Evolutionary conservation across 2,888 invertebrate species (phyloP), one percentile per base, ranked within the genome.

Genomic region (Caenorhabditis macrosperma): DNA sequence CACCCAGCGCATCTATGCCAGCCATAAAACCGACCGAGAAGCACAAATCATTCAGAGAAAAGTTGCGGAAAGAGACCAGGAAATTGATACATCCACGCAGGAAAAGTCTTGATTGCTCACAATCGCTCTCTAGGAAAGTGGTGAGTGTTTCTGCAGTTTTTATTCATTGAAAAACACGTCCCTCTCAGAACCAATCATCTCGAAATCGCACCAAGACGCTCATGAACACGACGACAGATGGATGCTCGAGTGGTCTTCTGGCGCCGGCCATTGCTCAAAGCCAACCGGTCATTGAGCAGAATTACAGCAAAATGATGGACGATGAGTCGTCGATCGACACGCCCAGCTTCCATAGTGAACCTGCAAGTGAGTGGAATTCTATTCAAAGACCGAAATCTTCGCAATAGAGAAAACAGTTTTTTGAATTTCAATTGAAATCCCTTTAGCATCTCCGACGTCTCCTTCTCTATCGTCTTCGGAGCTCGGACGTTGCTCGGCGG

Each of bases 91-190:
- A 78, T 61, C 68, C 78, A 1, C 63, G 81, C 5, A 59, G 78
- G 24, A 83, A 81, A 61, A 81, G 81, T 50, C 38, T 69, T 6
- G 83, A 83, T 22, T 63, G 77, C 15, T 63, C 68, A 24, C 61
- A 63, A 15, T 69, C 77, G 10, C 30, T 69, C 17, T 33, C 52
- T 7, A 17, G 64, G 35, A 64, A 64, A 74, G 50, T 74, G 54
- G 71, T 71, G 38, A 12, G 38, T 10, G 9, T 38, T 38, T 6
- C n/a, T n/a, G n/a, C n/a, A n/a, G n/a, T n/a, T n/a, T n/a, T n/a
- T n/a, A n/a, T n/a, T n/a, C n/a, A n/a, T n/a, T n/a, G n/a, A n/a
- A n/a, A n/a, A n/a, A n/a, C n/a, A n/a, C n/a, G n/a, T n/a, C n/a
- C n/a, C n/a, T 26, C 3, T 15, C 54, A 26, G 54, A 28, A 30